Evolutionary conservation across 2,888 invertebrate genomes (phyloP), one percentile per base, ranked within the genome.

Genomic region (Aphodius sticticus): DNA sequence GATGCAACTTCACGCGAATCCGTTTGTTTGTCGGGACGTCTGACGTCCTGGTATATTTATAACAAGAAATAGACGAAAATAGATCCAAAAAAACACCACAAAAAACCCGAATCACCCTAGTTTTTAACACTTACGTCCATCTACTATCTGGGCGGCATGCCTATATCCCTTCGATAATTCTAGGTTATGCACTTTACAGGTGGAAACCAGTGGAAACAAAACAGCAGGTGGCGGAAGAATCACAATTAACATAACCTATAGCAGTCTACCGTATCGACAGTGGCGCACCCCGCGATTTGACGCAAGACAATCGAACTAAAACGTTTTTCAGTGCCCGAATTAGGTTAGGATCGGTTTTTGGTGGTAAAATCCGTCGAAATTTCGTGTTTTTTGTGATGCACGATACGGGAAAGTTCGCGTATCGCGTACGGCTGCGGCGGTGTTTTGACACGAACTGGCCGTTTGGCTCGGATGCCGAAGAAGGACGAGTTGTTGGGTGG

Each of bases 391-490:
- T 53, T 26, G 26, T 1, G 12, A 9, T 53, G 53, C 12, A 12
- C 53, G 53, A 12, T 9, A 53, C 38, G 6, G 38, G 38, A 38
- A 38, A 6, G 9, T 53, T 26, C 12, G 53, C 53, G 53, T 7
- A 53, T 53, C 9, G 9, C 9, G 53, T 53, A 12, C 53, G 12
- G 53, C 53, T 12, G 12, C 53, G 12, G 53, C 53, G 53, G 12
- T 53, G 53, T 53, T 53, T 53, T 53, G 53, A 53, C 53, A 53
- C 53, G 53, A 53, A 53, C 53, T 53, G 53, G 53, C 53, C 53
- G 53, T 53, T 53, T 12, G 9, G 53, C 12, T 53, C 53, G 53
- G 53, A 7, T 9, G 53, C 53, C 53, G 53, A 53, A 53, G 53
- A 53, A 12, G 53, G 12, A 53, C 53, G 53, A 53, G 53, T 53